A percentile compares a stretch with the other conserved stretches of the same genome.
These are phyloP conservation scores for Acestrorhynchus altus DNA, from an alignment of 2,797 vertebrate genomes.

Conservation along the genomic window DNA sequence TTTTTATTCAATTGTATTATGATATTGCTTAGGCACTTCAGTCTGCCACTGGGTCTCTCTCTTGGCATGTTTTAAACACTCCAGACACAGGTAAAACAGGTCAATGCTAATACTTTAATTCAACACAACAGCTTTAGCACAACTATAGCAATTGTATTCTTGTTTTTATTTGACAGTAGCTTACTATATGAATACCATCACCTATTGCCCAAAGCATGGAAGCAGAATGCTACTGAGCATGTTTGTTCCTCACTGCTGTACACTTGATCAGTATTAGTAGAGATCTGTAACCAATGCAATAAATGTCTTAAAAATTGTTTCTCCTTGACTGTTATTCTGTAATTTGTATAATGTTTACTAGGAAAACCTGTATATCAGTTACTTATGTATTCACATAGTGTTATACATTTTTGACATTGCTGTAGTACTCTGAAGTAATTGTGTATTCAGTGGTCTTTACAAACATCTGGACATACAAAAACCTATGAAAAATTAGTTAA, in stretches of 20 bases:
- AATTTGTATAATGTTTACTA: background rate
- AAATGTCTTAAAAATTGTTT: background rate
- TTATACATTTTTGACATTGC: no score
- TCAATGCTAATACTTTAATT: constrained; percentile 64
- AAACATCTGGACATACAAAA: no score
- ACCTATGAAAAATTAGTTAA: no score
- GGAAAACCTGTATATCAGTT: no score
- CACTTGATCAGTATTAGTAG: background rate
- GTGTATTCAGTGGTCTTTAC: no score
- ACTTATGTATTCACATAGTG: no score
- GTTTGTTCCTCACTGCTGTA: background rate
- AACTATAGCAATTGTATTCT: background rate
- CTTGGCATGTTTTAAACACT: constrained; percentile 49
- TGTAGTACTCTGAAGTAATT: no score
- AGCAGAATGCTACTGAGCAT: background rate
- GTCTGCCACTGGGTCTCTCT: constrained; percentile 27
- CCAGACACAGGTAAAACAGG: constrained; percentile 43
- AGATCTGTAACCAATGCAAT: constrained; percentile 4
- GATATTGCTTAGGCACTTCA: constrained; percentile 16
- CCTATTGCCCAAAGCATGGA: background rate
- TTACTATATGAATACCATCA: background rate
- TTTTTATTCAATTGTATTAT: background rate
- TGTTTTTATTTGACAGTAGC: background rate
- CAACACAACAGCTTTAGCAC: constrained; percentile 63
- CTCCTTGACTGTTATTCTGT: background rate